phyloP scores from a whole-genome alignment of 2,888 invertebrate species.

The Dicycla oo region DNA sequence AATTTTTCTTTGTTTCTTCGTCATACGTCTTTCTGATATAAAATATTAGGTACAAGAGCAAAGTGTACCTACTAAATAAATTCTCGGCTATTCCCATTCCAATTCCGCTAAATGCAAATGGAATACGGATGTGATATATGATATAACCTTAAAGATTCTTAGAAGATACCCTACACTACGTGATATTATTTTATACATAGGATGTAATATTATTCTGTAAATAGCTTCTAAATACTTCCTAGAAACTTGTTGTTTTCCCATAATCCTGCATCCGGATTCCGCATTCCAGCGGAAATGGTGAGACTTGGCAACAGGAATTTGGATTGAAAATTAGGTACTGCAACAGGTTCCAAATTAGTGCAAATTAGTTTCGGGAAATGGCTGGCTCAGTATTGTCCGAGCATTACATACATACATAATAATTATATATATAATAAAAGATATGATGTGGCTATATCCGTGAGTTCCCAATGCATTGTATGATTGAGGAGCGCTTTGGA shows the following conservation, averaged over 20 bases:
- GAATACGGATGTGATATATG: constrained; percentile 44
- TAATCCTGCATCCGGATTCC: not conserved
- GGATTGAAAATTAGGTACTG: not conserved
- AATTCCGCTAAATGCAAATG: constrained; percentile 37
- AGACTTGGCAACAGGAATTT: not conserved
- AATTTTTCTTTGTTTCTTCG: too few relatives aligned
- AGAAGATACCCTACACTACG: constrained; percentile 14
- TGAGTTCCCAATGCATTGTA: too few relatives aligned
- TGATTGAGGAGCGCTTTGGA: too few relatives aligned
- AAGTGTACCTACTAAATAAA: constrained; percentile 23
- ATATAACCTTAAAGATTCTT: constrained; percentile 9
- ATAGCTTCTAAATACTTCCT: not conserved
- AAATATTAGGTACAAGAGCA: constrained; percentile 4
- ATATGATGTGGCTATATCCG: too few relatives aligned
- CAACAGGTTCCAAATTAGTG: constrained; percentile 5
- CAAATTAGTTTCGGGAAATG: not conserved
- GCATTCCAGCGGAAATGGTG: not conserved
- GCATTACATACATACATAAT: too few relatives aligned
- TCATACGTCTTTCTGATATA: constrained; percentile 2
- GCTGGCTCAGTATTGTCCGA: not conserved
- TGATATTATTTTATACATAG: constrained; percentile 21
- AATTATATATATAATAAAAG: not conserved
- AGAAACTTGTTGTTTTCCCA: constrained; percentile 2
- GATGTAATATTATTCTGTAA: not conserved
- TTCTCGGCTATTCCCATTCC: constrained; percentile 23